Base-by-base conservation (phyloP, 1,140 invertebrate species). In the Sogatella furcifera region DNA sequence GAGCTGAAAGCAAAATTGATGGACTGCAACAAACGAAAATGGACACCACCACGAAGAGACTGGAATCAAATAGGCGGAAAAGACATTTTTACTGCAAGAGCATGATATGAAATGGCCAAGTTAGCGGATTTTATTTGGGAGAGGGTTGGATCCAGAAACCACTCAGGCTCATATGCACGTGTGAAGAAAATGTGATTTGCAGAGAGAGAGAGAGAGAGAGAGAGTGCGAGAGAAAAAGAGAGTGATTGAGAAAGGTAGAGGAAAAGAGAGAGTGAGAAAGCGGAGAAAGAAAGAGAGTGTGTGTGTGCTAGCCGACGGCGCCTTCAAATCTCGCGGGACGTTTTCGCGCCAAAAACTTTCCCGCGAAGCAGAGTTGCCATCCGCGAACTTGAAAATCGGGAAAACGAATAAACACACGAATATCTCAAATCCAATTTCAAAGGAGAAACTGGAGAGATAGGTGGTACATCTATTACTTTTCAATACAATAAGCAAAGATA, bases 121-220 rank as follows among this genome's bases (percentile, higher is more conserved):
- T 28, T 6, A 28, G 43, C 19, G 17, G 43, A n/a, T 10, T 22
- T 21, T 42, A 19, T 41, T 31, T 38, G 49, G 17, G 24, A 52
- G 15, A 13, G 44, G 22, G 22, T 22, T 17, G 41, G n/a, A 53
- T 14, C 14, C 3, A 21, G 62, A 53, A 44, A 62, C 41, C 31
- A 42, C 17, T 31, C 11, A 9, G 28, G 59, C 41, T 44, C 31
- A 38, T 34, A 24, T 55, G 46, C 54, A 41, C 10, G 21, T 15
- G 60, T 22, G 44, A 63, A 38, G 55, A 28, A 49, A 17, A 49
- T 31, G 22, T 22, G 57, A 31, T 13, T 42, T 21, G 43, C 43
- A 11, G 56, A 38, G 28, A 44, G 60, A 63, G 62, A 63, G 60
- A 63, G n/a, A n/a, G n/a, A n/a, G n/a, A n/a, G n/a, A n/a, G n/a